Percentiles rank a stretch among this genome's conserved stretches.
phyloP scores from a whole-genome alignment of 2,113 vertebrate genomes.

The Phalacrocorax brasilianus region DNA sequence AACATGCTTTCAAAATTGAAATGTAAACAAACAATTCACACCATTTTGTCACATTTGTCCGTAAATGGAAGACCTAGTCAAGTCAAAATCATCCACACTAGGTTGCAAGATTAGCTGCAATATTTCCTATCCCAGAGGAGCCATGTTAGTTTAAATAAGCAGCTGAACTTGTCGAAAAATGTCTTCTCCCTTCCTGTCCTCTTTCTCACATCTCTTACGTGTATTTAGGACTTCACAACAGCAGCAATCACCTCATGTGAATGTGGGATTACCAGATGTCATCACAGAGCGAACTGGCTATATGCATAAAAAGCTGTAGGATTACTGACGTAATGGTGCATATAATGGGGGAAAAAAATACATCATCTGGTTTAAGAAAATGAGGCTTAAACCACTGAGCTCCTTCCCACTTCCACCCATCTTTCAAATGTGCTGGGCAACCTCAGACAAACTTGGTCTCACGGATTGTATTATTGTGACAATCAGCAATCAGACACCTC shows the following conservation, averaged over 20 bases:
- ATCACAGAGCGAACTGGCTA: not conserved
- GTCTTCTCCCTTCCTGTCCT: not conserved
- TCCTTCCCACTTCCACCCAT: not conserved
- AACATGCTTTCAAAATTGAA: not conserved
- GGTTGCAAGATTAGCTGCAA: not conserved
- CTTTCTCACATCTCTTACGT: not conserved
- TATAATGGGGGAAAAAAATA: not conserved
- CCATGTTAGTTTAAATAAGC: not conserved
- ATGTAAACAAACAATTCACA: not conserved
- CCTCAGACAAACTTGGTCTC: not conserved
- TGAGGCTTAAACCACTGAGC: not conserved
- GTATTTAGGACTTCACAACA: not conserved
- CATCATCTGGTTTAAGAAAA: not conserved
- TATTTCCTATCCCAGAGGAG: not conserved
- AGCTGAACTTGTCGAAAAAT: not conserved
- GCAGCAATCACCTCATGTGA: not conserved
- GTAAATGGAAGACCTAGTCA: not conserved
- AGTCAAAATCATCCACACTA: not conserved
- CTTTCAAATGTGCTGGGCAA: not conserved
- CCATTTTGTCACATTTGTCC: not conserved
- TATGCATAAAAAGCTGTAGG: too few relatives aligned
- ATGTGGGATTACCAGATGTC: not conserved
- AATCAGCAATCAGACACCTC: not conserved
- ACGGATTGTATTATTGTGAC: fast-evolving
- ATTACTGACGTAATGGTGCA: not conserved